Base-by-base conservation (phyloP, 1,140 invertebrate genomes). In the Cydia strobilella region DNA sequence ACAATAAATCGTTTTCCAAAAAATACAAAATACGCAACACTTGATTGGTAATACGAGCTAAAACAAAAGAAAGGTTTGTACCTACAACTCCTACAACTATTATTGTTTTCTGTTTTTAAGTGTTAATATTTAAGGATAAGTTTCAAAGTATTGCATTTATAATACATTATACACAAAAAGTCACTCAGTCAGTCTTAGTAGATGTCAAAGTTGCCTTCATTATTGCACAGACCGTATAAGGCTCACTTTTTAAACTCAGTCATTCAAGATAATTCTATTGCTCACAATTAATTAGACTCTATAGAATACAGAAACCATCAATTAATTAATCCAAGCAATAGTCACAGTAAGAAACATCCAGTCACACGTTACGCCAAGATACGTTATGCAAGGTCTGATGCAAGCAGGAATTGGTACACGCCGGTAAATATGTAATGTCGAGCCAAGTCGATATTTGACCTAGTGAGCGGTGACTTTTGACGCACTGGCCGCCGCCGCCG, bases 341-440 rank as follows among this genome's bases (percentile, higher is more conserved):
- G 31, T 39, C 65, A 51, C 63, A 69, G 65, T 35, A 69, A 69
- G 65, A 69, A 69, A 69, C 65, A 66, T 66, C 27, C 25, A 69
- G 65, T 69, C 65, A 35, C 65, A 78, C 76, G 51, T 81, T 81
- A 81, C 75, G 54, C 54, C 66, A 74, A 59, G 66, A 80, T 66
- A 80, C 74, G 77, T 87, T 87, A 89, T 85, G 83, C 81, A 89
- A 89, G 45, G 45, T 27, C 31, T 80, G 85, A 89, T 87, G 86
- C 81, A 89, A 88, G 80, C 82, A 83, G 81, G 81, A 79, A 80
- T 80, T 80, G 83, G 80, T 81, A 77, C 77, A 75, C 83, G 85
- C 84, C 79, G 83, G 82, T 86, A 83, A 81, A 82, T 80, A 85
- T 86, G 79, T 84, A 84, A 83, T 80, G 54, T 73, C 54, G 54